Evolutionary conservation across 64 coral and sea anemone species (phyloP), one percentile per base, ranked within the genome.

Genomic region (Actinia equina): DNA sequence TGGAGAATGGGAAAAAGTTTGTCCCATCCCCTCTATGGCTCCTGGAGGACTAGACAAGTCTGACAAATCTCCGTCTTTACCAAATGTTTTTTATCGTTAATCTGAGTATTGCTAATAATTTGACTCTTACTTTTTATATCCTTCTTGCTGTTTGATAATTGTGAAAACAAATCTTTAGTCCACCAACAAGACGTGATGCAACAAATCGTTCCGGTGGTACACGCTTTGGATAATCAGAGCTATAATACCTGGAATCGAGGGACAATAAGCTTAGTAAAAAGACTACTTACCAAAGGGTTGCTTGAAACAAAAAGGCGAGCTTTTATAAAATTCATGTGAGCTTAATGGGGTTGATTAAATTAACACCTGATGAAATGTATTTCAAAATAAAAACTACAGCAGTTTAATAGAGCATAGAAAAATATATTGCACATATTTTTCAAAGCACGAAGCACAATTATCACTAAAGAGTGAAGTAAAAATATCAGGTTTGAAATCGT

Each of bases 121-220:
- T 37, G 30, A 37, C 30, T 54, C 60, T 70, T 87, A 58, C 71
- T 42, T 43, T 77, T 46, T 22, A 18, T 37, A 7, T 51, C 52
- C 20, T 88, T 62, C 37, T 89, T 83, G 13, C 37, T 69, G 10
- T 89, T 67, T 14, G 69, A 74, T 69, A 89, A 81, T 14, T 54
- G 19, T 37, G 30, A 52, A 42, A 82, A 65, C 13, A 89, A 44
- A 9, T 44, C 43, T 26, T 89, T 14, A 89, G 6, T 23, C 87
- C 87, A 17, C 55, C 87, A 62, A 81, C 80, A 23, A 89, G 26
- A 52, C 82, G 87, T 53, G 87, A 46, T 52, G 78, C 56, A 25
- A 89, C 59, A 89, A 89, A 89, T 52, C 59, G n/a, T 82, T 67
- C 43, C 23, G 87, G 87, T 52, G 87, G 87, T 0, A 7, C 17